Conservation (phyloP, 1,140 invertebrate genomes). For the Stegodyphus dumicola region DNA sequence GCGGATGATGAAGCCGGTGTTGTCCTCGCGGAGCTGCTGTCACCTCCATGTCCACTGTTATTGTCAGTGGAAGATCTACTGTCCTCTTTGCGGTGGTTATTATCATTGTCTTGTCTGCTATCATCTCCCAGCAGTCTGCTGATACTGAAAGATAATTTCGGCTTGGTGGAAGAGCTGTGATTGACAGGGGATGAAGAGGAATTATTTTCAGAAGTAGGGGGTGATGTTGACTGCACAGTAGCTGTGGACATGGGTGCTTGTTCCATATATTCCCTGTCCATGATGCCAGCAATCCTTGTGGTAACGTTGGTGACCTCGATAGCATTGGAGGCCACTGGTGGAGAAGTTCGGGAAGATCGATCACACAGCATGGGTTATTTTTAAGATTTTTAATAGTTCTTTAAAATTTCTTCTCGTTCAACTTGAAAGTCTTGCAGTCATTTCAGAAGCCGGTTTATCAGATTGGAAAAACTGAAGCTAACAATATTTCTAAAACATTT, state of each 20-base stretch:
- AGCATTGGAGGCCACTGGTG: slow-evolving; percentile 33
- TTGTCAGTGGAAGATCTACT: slow-evolving; percentile 23
- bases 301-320: slow-evolving; percentile 24
- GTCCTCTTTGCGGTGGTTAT: slow-evolving; percentile 18
- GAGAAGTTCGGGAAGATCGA: slow-evolving; percentile 24
- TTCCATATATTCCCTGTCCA: slow-evolving; percentile 20
- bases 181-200: slow-evolving; percentile 10
- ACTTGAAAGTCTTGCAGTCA: too few relatives aligned
- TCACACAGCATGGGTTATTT: slow-evolving; percentile 28
- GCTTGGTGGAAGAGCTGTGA: slow-evolving; percentile 20
- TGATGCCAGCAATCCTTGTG: slow-evolving; percentile 6
- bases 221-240: background rate
- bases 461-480: too few relatives aligned
- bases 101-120: slow-evolving; percentile 21
- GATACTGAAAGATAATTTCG: slow-evolving; percentile 62
- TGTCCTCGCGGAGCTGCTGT: slow-evolving; percentile 30
- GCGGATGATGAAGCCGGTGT: slow-evolving; percentile 30
- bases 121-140: slow-evolving; percentile 52
- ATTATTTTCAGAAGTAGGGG: slow-evolving; percentile 1
- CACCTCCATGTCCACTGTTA: slow-evolving; percentile 16
- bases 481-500: too few relatives aligned
- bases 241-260: background rate
- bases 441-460: too few relatives aligned
- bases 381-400: too few relatives aligned
- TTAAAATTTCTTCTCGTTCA: too few relatives aligned